Conservation (phyloP, 2,888 invertebrate species). For the Eurois occulta region DNA sequence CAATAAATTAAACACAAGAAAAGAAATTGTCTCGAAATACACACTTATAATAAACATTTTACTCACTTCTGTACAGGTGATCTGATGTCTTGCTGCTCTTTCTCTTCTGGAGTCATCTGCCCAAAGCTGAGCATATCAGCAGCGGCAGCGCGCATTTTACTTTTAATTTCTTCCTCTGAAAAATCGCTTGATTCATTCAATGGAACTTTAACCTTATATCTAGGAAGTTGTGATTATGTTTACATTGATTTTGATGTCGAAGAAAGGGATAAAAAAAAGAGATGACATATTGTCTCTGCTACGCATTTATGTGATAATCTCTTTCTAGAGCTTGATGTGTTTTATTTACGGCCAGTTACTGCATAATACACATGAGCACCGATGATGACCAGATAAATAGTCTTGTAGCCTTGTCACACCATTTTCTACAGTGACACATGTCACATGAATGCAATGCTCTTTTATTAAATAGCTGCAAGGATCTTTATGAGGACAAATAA, state of each 20-base stretch:
- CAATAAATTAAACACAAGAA: not conserved
- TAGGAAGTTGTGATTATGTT: not conserved
- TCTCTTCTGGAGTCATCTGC: slow-evolving; percentile 74
- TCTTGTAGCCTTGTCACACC: not conserved
- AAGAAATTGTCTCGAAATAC: not conserved
- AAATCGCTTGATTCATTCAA: not conserved
- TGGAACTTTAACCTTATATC: not conserved
- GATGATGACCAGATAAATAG: not conserved
- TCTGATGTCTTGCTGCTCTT: slow-evolving; percentile 74
- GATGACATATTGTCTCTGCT: not conserved
- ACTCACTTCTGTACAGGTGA: slow-evolving; percentile 82
- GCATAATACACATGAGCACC: not conserved
- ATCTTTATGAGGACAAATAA: not conserved
- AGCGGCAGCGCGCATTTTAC: slow-evolving; percentile 82
- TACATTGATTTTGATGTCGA: not conserved
- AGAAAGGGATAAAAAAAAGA: not conserved
- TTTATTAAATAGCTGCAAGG: not conserved
- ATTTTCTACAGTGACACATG: not conserved
- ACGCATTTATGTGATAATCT: not conserved
- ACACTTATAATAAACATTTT: not conserved
- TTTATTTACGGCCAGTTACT: not conserved
- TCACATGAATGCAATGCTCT: not conserved
- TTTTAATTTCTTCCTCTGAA: slow-evolving; percentile 82
- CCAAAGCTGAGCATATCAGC: slow-evolving; percentile 82
- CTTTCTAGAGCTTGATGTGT: not conserved